These are phyloP conservation scores for Himantopus leucocephalus DNA, from an alignment of 2,113 vertebrate species.

Conservation along the genomic window DNA sequence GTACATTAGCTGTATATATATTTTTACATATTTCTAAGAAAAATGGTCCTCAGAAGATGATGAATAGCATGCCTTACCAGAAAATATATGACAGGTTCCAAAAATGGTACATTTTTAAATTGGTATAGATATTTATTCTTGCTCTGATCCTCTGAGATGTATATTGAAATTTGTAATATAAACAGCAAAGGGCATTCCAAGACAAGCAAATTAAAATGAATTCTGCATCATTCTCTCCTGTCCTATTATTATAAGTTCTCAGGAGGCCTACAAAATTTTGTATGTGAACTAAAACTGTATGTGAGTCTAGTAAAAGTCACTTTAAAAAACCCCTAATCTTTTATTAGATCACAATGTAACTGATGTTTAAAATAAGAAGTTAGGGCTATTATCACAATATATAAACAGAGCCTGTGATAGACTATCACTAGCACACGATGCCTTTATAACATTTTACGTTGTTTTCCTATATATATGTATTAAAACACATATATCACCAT, in stretches of 20 bases:
- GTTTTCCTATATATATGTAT: neutral
- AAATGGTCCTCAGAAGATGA: constrained; percentile 48
- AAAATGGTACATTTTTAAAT: constrained; percentile 55
- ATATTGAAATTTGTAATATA: constrained; percentile 50
- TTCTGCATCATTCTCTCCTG: constrained; percentile 57
- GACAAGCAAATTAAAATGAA: constrained; percentile 70
- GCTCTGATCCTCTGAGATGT: constrained; percentile 60
- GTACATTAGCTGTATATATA: constrained; percentile 1
- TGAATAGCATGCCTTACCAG: constrained; percentile 31
- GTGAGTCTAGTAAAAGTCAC: constrained; percentile 29
- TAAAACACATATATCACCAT: neutral
- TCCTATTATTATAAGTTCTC: constrained; percentile 53
- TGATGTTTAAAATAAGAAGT: constrained; percentile 20
- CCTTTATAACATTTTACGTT: neutral
- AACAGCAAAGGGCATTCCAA: constrained; percentile 62
- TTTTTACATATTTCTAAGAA: constrained; percentile 54
- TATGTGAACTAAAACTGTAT: constrained; percentile 43
- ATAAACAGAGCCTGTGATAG: neutral
- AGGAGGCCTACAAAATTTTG: constrained; percentile 49
- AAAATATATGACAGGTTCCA: constrained; percentile 51
- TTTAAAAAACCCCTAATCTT: constrained; percentile 28
- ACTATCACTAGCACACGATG: neutral
- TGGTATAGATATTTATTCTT: constrained; percentile 56
- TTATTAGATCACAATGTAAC: constrained; percentile 35
- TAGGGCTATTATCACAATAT: constrained; percentile 12